Base-by-base conservation (phyloP, 2,888 invertebrate species). In the Epiperipatus broadwayi region DNA sequence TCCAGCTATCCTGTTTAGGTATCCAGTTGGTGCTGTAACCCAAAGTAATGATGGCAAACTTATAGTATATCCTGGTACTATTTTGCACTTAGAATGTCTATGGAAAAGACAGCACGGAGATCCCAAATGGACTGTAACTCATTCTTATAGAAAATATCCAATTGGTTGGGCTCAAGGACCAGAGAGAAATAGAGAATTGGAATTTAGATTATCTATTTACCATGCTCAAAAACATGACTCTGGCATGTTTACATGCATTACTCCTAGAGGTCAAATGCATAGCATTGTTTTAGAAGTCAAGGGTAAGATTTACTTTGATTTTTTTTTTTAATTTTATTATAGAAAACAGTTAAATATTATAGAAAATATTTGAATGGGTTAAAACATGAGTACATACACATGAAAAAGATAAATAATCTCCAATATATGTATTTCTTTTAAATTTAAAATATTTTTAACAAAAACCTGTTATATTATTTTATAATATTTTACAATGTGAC, bases 71-170 rank as follows among this genome's bases (percentile, higher is more conserved):
- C 81, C 83, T 1, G 81, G 81, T 1, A 77, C 80, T 0, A 74
- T 76, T 12, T 63, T 83, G 21, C 81, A 83, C 53, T 78, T 83
- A 76, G 83, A 83, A 56, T 83, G 83, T 48, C 65, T 83, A 7
- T 83, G 81, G 80, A 78, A 80, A 63, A 63, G 80, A 43, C 66
- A 79, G 41, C 80, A 80, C 53, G 83, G 83, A 1, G 74, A 76
- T 50, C 83, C 83, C 0, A 78, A 76, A 55, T 83, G 83, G 83
- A 76, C 73, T 32, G 45, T 48, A 34, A 48, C 40, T 36, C 47
- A 49, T 20, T 45, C 47, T 5, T 48, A 43, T 49, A 71, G 74
- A 50, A 71, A 70, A 50, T n/a, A n/a, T n/a, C n/a, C 21, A 36
- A 8, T 22, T 48, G 50, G 78, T 8, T 83, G 81, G 81, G 75